These are phyloP conservation scores for Lutjanus campechanus DNA, from an alignment of 2,797 vertebrate species.

Conservation along the genomic window DNA sequence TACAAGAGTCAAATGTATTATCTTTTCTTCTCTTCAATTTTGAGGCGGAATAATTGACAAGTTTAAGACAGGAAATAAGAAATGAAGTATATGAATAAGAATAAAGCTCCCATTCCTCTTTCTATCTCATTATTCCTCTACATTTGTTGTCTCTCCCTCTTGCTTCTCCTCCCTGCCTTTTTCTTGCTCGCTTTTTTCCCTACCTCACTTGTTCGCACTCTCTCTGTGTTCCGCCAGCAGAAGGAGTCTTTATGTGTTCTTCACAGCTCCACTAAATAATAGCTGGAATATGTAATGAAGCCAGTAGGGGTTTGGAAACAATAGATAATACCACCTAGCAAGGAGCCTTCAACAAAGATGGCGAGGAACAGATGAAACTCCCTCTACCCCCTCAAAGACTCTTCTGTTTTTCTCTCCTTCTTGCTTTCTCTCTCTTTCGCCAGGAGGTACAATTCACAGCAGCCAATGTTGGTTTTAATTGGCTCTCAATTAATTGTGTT, in stretches of 20 bases:
- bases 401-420: constrained; percentile 9
- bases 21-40: neutral
- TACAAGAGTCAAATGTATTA: neutral
- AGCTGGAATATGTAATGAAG: constrained; percentile 74
- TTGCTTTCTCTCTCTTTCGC: constrained; percentile 3
- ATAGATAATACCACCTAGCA: constrained; percentile 58
- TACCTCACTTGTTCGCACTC: neutral
- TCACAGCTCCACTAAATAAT: constrained; percentile 57
- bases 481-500: constrained; percentile 63
- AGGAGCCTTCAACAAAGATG: constrained; percentile 54
- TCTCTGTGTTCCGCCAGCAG: constrained; percentile 28
- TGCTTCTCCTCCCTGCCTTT: neutral
- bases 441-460: constrained; percentile 36
- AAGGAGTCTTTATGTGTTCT: constrained; percentile 59
- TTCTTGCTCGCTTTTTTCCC: constrained; percentile 8
- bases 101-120: neutral
- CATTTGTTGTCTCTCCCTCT: constrained; percentile 6
- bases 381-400: constrained; percentile 22
- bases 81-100: neutral
- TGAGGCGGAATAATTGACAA: neutral
- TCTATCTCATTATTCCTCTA: constrained; percentile 3
- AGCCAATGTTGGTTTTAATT: constrained; percentile 60
- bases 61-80: constrained; percentile 16
- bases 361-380: constrained; percentile 53
- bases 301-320: constrained; percentile 64